Base-by-base conservation (phyloP, 2,888 invertebrate genomes). In the Drosophila anomalipes region DNA sequence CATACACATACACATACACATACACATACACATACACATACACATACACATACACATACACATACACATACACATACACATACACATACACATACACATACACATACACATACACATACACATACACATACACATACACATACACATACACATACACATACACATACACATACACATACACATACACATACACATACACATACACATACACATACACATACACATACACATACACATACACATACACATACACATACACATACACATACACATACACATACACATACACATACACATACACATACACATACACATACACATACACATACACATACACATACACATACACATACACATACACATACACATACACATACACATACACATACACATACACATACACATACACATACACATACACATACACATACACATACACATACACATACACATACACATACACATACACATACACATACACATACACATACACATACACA, bases 111-210 rank as follows among this genome's bases (percentile, higher is more conserved):
- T 33, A 33, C 47, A 35, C 33, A 33, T 10, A 41, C 56, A 71
- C 75, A 79, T 70, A 66, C 78, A 79, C 33, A 33, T 72, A 77
- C 68, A 78, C 78, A 77, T 66, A 69, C 74, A 73, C 78, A 72
- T 33, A 59, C 58, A 37, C 33, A 33, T 33, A 33, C 32, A 33
- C 33, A 33, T 33, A 51, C 49, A 63, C 39, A 61, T 7, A 68
- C 19, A 49, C 39, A 32, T 32, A 51, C 44, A 58, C 61, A 63
- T 49, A 64, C 63, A 56, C 32, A 61, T 56, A 32, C 28, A 58
- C 32, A 67, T 19, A 37, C 33, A 33, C 33, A 33, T 33, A 28
- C 16, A 32, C 10, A 33, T 33, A 33, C 33, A 33, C 32, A 33
- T 33, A 33, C 33, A 33, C 32, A 71, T 47, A 67, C 44, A 79